Conservation (phyloP, 1,140 invertebrate species). For the Mylabris phalerata region DNA sequence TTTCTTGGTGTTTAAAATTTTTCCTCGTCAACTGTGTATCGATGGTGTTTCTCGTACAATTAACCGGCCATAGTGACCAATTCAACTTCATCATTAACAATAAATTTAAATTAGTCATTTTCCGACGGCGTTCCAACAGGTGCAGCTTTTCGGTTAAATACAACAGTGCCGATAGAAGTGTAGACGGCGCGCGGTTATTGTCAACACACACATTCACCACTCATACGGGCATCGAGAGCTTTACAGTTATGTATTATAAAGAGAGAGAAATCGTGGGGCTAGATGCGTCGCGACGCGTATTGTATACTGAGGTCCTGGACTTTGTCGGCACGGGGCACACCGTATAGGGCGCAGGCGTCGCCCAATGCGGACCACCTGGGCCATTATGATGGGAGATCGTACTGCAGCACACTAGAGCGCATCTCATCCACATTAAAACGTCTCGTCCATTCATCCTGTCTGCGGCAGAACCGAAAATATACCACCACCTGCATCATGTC, state of each 20-base stretch:
- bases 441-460: slow-evolving; percentile 23
- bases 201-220: too few relatives aligned
- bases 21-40: neutral
- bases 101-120: neutral
- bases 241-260: too few relatives aligned
- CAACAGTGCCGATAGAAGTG: slow-evolving; percentile 2
- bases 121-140: slow-evolving; percentile 26
- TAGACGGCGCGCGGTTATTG: neutral
- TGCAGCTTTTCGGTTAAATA: slow-evolving; percentile 7
- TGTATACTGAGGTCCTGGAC: slow-evolving; percentile 28
- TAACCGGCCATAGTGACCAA: neutral
- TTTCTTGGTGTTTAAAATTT: neutral
- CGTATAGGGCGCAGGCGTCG: slow-evolving; percentile 22
- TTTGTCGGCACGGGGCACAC: slow-evolving; percentile 17
- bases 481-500: slow-evolving; percentile 12
- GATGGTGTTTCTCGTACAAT: neutral
- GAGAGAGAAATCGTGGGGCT: neutral
- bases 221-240: too few relatives aligned
- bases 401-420: slow-evolving; percentile 21
- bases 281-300: slow-evolving; percentile 29
- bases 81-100: neutral
- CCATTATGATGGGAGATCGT: slow-evolving; percentile 23
- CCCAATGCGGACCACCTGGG: slow-evolving; percentile 32
- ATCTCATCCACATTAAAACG: slow-evolving; percentile 6
- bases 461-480: slow-evolving; percentile 16